Evolutionary conservation across 2,888 invertebrate genomes (phyloP).

Genomic region (Nymphalis c-album): DNA sequence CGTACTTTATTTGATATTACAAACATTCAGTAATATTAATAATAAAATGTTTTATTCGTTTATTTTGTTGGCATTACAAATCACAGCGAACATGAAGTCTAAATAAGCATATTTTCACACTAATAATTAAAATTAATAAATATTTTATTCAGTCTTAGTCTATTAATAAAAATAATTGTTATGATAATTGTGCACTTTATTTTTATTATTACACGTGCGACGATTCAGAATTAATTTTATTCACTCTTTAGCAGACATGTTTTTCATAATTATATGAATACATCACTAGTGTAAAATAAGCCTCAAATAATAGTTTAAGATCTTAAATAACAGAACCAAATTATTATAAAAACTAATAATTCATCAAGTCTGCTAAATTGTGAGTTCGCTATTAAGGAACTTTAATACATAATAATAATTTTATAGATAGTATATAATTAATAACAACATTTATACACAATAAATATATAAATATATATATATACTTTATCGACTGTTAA

Average conservation of each 20-base stretch:
- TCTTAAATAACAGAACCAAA: too few relatives aligned
- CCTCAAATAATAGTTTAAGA: too few relatives aligned
- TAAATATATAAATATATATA: slow-evolving; percentile 48
- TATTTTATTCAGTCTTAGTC: slow-evolving; percentile 68
- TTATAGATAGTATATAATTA: slow-evolving; percentile 55
- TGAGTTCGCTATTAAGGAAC: slow-evolving; percentile 60
- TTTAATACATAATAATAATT: slow-evolving; percentile 60
- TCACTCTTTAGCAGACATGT: slow-evolving; percentile 56
- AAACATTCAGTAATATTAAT: too few relatives aligned
- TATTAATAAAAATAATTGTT: slow-evolving; percentile 61
- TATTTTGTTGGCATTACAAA: slow-evolving; percentile 31
- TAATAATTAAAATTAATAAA: slow-evolving; percentile 1
- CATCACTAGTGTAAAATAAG: background rate
- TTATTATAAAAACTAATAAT: too few relatives aligned
- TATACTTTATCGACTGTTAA: slow-evolving; percentile 48
- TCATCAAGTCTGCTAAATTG: slow-evolving; percentile 53
- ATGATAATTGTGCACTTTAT: slow-evolving; percentile 65
- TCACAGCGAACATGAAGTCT: slow-evolving; percentile 70
- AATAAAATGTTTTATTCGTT: too few relatives aligned
- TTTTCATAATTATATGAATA: background rate
- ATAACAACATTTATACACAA: slow-evolving; percentile 69
- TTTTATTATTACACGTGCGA: slow-evolving; percentile 66
- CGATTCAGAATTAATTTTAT: slow-evolving; percentile 50
- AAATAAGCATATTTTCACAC: slow-evolving; percentile 47
- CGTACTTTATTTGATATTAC: too few relatives aligned